Conservation (phyloP, 2,113 vertebrate genomes). For the Erythrocercus mccallii region DNA sequence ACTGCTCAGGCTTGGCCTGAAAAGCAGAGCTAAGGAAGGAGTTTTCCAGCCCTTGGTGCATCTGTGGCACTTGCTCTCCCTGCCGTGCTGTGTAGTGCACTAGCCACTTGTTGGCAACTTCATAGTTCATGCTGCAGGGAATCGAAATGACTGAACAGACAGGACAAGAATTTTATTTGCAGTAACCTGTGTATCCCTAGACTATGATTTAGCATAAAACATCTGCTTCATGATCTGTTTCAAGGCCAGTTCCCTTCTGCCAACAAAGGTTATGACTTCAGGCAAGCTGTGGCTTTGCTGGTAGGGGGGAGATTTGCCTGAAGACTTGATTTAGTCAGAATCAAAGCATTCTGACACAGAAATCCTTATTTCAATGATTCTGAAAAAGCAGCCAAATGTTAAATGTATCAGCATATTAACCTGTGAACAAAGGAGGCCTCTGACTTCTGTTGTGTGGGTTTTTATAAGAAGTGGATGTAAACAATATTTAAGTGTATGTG, state of each 20-base stretch:
- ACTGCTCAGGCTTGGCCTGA: not conserved
- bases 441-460: not conserved
- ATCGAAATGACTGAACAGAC: conserved; percentile 75
- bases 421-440: conserved; percentile 9
- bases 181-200: conserved; percentile 69
- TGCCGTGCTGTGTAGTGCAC: conserved; percentile 56
- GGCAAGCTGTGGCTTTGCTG: conserved; percentile 70
- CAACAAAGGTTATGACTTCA: conserved; percentile 76
- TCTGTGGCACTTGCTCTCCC: conserved; percentile 63
- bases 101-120: conserved; percentile 76
- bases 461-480: not conserved
- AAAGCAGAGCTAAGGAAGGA: conserved; percentile 61
- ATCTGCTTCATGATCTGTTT: conserved; percentile 85
- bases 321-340: conserved; percentile 74
- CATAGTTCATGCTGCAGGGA: conserved; percentile 77
- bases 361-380: conserved; percentile 71
- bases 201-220: conserved; percentile 81
- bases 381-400: conserved; percentile 47
- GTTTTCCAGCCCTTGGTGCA: conserved; percentile 58
- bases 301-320: conserved; percentile 54
- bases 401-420: conserved; percentile 53
- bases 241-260: conserved; percentile 71
- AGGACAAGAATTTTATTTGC: conserved; percentile 76
- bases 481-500: not conserved
- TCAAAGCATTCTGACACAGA: conserved; percentile 67